These are phyloP conservation scores for Pocota personata DNA, from an alignment of 2,888 invertebrate species.

Conservation along the genomic window DNA sequence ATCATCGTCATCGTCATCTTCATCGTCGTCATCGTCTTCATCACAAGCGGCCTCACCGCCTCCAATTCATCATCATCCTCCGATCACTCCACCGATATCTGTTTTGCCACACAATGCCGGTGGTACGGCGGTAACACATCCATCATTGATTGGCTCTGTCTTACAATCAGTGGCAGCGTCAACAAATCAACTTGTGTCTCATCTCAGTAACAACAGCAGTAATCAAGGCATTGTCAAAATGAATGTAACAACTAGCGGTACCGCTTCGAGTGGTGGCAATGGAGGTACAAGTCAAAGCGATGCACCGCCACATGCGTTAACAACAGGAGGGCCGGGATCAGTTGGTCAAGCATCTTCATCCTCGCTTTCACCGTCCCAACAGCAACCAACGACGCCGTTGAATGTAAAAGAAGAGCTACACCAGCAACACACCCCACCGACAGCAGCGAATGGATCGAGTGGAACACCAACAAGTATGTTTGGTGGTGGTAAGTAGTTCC, in stretches of 20 bases:
- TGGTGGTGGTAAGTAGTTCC: constrained; percentile 39
- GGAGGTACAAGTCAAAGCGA: constrained; percentile 41
- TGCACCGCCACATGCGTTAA: constrained; percentile 50
- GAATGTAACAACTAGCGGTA: constrained; percentile 49
- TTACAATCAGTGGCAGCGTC: constrained; percentile 49
- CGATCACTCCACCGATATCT: constrained; percentile 60
- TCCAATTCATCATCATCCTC: constrained; percentile 57
- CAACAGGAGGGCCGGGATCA: constrained; percentile 55
- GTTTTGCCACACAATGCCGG: constrained; percentile 60
- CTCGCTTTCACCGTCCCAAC: constrained; percentile 58
- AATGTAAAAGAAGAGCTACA: constrained; percentile 56
- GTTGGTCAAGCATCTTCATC: constrained; percentile 62
- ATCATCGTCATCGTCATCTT: constrained; percentile 61
- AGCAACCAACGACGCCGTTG: constrained; percentile 58
- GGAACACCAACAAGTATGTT: constrained; percentile 40
- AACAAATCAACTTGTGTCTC: constrained; percentile 52
- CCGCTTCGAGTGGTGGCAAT: constrained; percentile 6
- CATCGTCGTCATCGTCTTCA: constrained; percentile 55
- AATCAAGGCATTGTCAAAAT: constrained; percentile 52
- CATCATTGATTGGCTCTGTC: constrained; percentile 59
- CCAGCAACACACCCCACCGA: constrained; percentile 59
- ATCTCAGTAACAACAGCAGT: constrained; percentile 13
- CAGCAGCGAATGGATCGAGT: constrained; percentile 41
- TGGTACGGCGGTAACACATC: constrained; percentile 55
- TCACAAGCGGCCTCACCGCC: constrained; percentile 66